Evolutionary conservation across 2,113 vertebrate species (phyloP), one percentile per base, ranked within the genome.

Genomic region (Aegotheles bennettii): DNA sequence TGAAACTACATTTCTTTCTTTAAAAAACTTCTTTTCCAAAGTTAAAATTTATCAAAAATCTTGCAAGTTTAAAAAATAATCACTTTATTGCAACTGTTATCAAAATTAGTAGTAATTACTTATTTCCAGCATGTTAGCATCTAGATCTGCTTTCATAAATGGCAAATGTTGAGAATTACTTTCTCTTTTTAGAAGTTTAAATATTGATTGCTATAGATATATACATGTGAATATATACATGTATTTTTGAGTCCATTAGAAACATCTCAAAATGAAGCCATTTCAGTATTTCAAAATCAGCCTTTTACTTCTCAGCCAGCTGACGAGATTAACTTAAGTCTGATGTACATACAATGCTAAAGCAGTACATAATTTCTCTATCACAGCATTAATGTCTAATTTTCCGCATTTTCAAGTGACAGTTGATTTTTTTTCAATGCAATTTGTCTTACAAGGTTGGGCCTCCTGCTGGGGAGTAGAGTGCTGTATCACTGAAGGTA

Each of bases 401-500:
- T 93, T 90, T 80, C 67, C 83, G 16, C 9, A 65, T 91, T 91
- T 89, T 93, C 63, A 91, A 77, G 50, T 74, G 70, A 80, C 45
- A 90, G 74, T 33, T 90, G 36, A 85, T 16, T 65, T 92, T 84
- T 69, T 89, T 80, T 17, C 11, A 29, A 31, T 54, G 48, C 64
- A 77, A 73, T 91, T 65, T 95, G n/a, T 82, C 78, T 94, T 71
- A 90, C 54, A 82, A 69, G 63, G 35, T 47, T 90, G 42, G 71
- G 59, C 67, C 74, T 94, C 95, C 92, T 92, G 85, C 92, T 94
- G 94, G 18, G 93, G 60, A 81, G 13, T 51, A 71, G 73, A 93
- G 91, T 88, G 64, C 85, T 81, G 19, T 75, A 81, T 90, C 79
- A 75, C 51, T 88, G 83, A 92, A 77, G 56, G 51, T 51, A 69